Conservation (phyloP, 2,113 vertebrate species). For the Felis catus region F.catus_Fca126_mat1.0 CM031426.1:41841001-41841500, state of each 20-base stretch:
- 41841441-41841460: slow-evolving; percentile 65
- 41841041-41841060: neutral
- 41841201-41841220: neutral
- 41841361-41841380: slow-evolving; percentile 28
- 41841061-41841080: neutral
- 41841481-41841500: slow-evolving; percentile 55
- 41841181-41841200: neutral
- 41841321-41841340: slow-evolving; percentile 74
- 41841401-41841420: slow-evolving; percentile 54
- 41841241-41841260: neutral
- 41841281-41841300: slow-evolving; percentile 60
- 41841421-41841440: slow-evolving; percentile 53
- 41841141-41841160: neutral
- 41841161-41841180: neutral
- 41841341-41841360: slow-evolving; percentile 63
- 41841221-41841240: neutral
- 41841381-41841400: neutral
- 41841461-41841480: slow-evolving; percentile 72
- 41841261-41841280: neutral
- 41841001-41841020: accelerated
- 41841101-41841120: neutral
- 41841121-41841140: neutral
- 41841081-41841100: neutral
- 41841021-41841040: neutral
- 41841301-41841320: slow-evolving; percentile 28